Conservation (phyloP, 2,888 invertebrate genomes). For the Seira ritae region DNA sequence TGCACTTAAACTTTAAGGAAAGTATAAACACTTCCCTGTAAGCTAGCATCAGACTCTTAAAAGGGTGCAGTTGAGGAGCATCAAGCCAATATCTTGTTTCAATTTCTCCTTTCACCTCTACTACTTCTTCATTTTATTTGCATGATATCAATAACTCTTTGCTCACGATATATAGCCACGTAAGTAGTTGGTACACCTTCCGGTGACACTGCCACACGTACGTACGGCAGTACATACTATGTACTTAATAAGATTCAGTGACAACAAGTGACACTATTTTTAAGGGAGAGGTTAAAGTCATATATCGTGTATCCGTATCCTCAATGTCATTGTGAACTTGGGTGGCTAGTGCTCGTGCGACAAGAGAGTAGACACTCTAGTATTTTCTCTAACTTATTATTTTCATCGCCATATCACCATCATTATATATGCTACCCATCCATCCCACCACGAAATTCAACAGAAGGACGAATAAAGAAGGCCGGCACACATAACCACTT, state of each 20-base stretch:
- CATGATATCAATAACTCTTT: background rate
- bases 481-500: background rate
- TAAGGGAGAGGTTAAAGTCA: too few species aligned
- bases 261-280: constrained; percentile 34
- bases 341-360: too few species aligned
- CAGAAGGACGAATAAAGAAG: background rate
- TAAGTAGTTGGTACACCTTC: too few species aligned
- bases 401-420: background rate
- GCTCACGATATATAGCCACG: background rate
- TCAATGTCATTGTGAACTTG: too few species aligned
- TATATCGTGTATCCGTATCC: too few species aligned
- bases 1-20: background rate
- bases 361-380: background rate
- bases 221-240: background rate
- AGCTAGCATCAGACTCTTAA: constrained; percentile 18
- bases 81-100: constrained; percentile 48
- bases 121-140: background rate
- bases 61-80: constrained; percentile 17
- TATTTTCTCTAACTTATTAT: background rate
- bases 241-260: background rate
- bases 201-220: background rate
- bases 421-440: background rate
- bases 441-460: background rate
- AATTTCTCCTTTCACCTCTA: constrained; percentile 25
- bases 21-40: background rate